These are phyloP conservation scores for Drosophila repleta DNA, from an alignment of 1,140 invertebrate species.

Conservation along the genomic window DNA sequence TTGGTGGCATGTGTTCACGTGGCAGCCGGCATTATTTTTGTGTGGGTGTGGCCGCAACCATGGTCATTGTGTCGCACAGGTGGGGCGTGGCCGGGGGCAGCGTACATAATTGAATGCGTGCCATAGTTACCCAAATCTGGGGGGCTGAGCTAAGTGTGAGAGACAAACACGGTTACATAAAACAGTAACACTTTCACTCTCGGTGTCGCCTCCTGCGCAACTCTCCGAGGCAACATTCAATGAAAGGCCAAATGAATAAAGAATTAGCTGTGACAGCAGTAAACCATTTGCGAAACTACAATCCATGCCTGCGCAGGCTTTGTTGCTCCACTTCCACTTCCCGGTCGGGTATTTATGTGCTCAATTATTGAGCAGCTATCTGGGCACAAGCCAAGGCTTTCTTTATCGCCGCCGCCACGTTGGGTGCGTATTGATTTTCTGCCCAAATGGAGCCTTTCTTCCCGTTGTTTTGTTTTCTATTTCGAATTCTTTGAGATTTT, in stretches of 20 bases:
- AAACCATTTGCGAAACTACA: constrained; percentile 2
- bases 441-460: constrained; percentile 11
- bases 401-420: constrained; percentile 6
- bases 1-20: constrained; percentile 3
- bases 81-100: constrained; percentile 8
- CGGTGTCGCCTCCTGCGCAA: not conserved
- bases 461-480: not conserved
- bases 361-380: constrained; percentile 50
- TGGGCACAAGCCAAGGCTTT: constrained; percentile 9
- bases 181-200: constrained; percentile 27
- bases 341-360: constrained; percentile 16
- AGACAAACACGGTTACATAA: constrained; percentile 49
- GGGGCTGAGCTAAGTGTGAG: constrained; percentile 31
- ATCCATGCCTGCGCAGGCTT: not conserved
- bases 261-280: constrained; percentile 58
- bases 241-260: constrained; percentile 73
- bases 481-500: not conserved
- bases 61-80: not conserved
- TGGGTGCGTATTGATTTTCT: constrained; percentile 49
- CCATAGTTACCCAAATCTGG: constrained; percentile 59
- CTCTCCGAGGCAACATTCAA: constrained; percentile 22
- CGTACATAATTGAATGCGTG: constrained; percentile 73
- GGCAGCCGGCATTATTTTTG: constrained; percentile 15
- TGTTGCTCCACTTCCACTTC: not conserved
- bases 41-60: not conserved